Base-by-base conservation (phyloP, 2,797 vertebrate species). In the Artibeus lituratus region DNA sequence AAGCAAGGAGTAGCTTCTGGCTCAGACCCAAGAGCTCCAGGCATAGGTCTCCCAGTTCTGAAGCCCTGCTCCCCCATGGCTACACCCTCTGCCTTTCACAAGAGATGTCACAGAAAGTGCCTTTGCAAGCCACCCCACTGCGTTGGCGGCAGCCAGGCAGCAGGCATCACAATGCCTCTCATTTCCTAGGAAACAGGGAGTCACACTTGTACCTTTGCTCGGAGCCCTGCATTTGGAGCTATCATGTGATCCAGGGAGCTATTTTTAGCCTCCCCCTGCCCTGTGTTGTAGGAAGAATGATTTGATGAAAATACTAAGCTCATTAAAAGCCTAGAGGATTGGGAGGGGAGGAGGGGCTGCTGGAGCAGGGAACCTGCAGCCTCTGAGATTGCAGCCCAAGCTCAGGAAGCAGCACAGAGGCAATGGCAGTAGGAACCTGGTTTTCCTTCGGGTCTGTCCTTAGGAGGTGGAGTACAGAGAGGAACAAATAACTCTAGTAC, bases 301-400 rank as follows among this genome's bases (percentile, higher is more conserved):
- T 97, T 97, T 95, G 95, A 96, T 97, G 96, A 97, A 98, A 97
- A 97, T 95, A 97, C 95, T 95, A 95, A 98, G 97, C 95, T 97
- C 95, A 97, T 97, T 97, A 96, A 95, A 96, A 96, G 91, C 94
- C 94, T 92, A 93, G 96, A 89, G 96, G 96, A 59, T 89, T 93
- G 96, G 95, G 59, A 92, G 10, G 22, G 59, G 24, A 62, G 55
- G 78, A 69, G 62, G 70, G 74, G n/a, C 18, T 39, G 72, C 62
- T 1, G 0, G 91, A 90, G 85, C 51, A 9, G 51, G 37, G 32
- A 49, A 26, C 9, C 73, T 92, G n/a, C 74, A 29, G 35, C 69
- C 78, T 93, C 49, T 21, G 3, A 51, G 72, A 67, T 89, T 69
- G 69, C 39, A 26, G 70, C 88, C 53, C 37, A 5, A 53, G 89